Conservation (phyloP, 2,797 vertebrate genomes). For the Eurystomus glaucurus region DNA sequence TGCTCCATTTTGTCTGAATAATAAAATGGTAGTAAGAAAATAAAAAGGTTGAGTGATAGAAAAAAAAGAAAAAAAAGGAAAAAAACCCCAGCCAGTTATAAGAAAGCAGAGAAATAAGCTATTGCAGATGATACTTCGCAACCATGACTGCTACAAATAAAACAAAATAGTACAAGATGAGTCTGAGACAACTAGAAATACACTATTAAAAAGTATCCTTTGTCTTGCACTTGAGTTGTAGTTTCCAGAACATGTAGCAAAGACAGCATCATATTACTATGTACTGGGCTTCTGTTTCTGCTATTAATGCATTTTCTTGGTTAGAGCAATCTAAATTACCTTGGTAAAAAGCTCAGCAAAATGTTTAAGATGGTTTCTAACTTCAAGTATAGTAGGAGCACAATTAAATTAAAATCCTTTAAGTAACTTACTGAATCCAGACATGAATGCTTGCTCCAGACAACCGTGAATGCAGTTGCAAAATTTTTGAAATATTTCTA, state of each 20-base stretch:
- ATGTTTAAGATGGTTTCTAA: background rate
- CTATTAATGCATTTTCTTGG: background rate
- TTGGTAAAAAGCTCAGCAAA: background rate
- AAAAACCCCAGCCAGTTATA: background rate
- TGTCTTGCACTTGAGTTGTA: background rate
- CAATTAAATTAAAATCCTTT: background rate
- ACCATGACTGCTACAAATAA: background rate
- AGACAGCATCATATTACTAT: background rate
- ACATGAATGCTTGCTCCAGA: background rate
- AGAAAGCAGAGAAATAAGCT: background rate
- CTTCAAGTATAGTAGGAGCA: background rate
- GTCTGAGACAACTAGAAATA: background rate
- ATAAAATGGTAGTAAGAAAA: background rate
- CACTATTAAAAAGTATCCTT: background rate
- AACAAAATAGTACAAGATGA: background rate
- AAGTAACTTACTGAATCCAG: background rate
- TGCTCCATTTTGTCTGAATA: background rate
- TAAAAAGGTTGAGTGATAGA: background rate
- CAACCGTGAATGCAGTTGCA: background rate
- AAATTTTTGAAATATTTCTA: background rate
- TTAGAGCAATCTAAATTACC: background rate
- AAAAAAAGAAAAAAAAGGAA: accelerated
- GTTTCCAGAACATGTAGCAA: background rate
- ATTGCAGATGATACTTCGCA: background rate
- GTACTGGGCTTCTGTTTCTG: background rate